phyloP scores from a whole-genome alignment of 2,113 vertebrate species.

The Ascaphus truei region DNA sequence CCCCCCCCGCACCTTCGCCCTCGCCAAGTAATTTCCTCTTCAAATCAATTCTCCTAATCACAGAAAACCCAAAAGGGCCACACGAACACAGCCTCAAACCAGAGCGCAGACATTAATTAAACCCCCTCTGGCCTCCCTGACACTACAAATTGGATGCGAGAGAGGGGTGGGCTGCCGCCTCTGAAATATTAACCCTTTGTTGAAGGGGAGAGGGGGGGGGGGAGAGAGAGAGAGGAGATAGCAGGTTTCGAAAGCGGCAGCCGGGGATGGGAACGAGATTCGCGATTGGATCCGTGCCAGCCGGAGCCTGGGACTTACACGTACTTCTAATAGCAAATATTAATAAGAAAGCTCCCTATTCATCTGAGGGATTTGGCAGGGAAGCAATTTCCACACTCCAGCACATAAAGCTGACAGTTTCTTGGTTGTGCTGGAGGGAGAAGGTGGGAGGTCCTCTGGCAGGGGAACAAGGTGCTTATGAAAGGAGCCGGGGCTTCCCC shows the following conservation, averaged over 20 bases:
- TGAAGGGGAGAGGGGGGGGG: not conserved
- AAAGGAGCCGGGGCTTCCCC: not conserved
- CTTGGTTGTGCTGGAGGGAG: rapidly evolving
- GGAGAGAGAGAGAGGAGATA: not conserved
- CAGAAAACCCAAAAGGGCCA: not conserved
- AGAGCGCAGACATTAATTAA: not conserved
- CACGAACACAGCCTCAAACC: conserved; percentile 9
- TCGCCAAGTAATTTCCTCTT: conserved; percentile 32
- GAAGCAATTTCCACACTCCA: not conserved
- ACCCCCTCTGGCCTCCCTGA: conserved; percentile 35
- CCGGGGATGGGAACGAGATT: not conserved
- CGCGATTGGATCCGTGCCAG: conserved; percentile 15
- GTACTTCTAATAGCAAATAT: conserved; percentile 31
- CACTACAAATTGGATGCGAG: not conserved
- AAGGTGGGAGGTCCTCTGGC: conserved; percentile 27
- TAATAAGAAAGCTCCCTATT: conserved; percentile 39
- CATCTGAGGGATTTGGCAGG: conserved; percentile 33
- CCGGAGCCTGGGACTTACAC: conserved; percentile 23
- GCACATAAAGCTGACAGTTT: conserved; percentile 12
- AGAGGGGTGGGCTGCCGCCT: conserved; percentile 13
- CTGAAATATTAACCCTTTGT: not conserved
- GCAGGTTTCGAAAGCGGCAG: rapidly evolving
- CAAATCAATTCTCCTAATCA: conserved; percentile 24
- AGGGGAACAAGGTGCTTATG: not conserved
- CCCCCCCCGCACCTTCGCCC: not conserved